These are phyloP conservation scores for Sebastes hubbsi DNA, from an alignment of 2,797 vertebrate genomes.

Conservation along the genomic window DNA sequence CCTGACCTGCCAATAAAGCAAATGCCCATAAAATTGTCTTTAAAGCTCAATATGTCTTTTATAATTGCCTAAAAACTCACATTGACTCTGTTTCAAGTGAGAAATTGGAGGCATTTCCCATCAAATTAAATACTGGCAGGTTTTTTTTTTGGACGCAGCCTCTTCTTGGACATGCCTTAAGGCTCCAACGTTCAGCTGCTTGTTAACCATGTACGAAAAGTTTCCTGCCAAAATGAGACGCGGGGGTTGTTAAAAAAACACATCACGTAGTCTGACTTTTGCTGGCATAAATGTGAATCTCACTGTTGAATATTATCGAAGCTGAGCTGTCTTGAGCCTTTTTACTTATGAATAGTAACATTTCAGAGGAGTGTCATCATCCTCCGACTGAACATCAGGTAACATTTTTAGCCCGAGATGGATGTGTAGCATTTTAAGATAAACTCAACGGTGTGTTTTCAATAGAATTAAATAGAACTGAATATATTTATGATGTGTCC, in stretches of 20 bases:
- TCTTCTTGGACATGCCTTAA: neutral
- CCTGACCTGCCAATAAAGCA: neutral
- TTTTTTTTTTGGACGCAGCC: neutral
- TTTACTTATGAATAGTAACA: constrained; percentile 55
- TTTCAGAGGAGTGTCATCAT: constrained; percentile 73
- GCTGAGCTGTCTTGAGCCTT: constrained; percentile 41
- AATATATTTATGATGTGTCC: neutral
- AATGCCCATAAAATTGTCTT: neutral
- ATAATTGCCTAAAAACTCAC: neutral
- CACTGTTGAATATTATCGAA: constrained; percentile 43
- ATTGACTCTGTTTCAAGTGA: neutral
- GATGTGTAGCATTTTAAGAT: constrained; percentile 4
- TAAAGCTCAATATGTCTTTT: neutral
- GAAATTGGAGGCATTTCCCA: neutral
- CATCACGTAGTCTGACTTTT: constrained; percentile 35
- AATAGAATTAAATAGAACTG: neutral
- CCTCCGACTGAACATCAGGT: constrained; percentile 42
- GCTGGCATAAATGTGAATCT: constrained; percentile 37
- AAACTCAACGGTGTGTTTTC: neutral
- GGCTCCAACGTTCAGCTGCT: neutral
- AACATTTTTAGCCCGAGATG: constrained; percentile 10
- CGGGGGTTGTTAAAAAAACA: constrained; percentile 23
- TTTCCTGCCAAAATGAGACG: constrained; percentile 27
- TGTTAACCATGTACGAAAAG: constrained; percentile 1
- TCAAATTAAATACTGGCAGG: neutral